phyloP scores from a whole-genome alignment of 2,888 invertebrate genomes.

The Nebria brevicollis region DNA sequence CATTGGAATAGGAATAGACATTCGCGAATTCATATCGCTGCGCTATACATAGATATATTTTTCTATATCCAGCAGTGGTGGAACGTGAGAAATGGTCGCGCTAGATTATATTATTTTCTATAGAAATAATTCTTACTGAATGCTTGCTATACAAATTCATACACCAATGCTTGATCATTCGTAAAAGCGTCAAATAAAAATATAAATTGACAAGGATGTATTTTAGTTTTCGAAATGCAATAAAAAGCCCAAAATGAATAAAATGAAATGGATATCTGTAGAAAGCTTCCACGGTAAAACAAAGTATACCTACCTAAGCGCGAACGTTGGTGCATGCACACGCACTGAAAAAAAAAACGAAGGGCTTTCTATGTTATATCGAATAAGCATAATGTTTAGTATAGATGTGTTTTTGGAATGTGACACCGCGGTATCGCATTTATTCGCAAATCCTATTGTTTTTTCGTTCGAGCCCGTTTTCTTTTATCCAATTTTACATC shows the following conservation, averaged over 20 bases:
- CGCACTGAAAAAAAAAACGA: conserved; percentile 8
- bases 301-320: conserved; percentile 21
- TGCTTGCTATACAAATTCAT: too few relatives aligned
- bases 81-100: not conserved
- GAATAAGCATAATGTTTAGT: conserved; percentile 33
- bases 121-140: not conserved
- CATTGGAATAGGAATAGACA: not conserved
- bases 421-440: not conserved
- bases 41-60: not conserved
- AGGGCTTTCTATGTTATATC: conserved; percentile 26
- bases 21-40: not conserved
- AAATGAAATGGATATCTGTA: conserved; percentile 18
- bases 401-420: not conserved
- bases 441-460: not conserved
- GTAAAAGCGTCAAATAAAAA: too few relatives aligned
- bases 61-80: not conserved
- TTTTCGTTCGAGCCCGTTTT: not conserved
- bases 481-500: not conserved
- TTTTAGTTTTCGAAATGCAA: too few relatives aligned
- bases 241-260: not conserved
- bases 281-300: conserved; percentile 25
- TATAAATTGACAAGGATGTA: too few relatives aligned
- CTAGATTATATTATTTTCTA: not conserved
- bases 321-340: not conserved
- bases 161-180: too few relatives aligned